Evolutionary conservation across 2,113 vertebrate genomes (phyloP).

Genomic region (Jacana jacana): DNA sequence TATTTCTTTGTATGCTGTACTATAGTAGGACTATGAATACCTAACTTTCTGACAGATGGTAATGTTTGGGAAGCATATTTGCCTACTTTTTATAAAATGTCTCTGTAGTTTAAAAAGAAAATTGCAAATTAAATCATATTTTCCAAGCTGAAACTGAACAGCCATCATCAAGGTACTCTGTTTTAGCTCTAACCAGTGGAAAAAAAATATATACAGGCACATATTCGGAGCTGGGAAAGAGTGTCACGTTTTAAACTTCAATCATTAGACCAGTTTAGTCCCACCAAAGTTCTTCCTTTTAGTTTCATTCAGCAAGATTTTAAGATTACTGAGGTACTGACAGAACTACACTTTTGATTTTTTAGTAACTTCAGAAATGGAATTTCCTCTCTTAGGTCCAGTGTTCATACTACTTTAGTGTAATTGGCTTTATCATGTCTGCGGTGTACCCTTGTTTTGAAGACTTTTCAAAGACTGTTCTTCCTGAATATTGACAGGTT

Average conservation of each 20-base stretch:
- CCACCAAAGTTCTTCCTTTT: neutral
- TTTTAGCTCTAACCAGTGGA: neutral
- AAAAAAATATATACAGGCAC: neutral
- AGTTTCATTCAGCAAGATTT: neutral
- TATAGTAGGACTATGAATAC: neutral
- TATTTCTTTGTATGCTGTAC: neutral
- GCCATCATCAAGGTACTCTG: neutral
- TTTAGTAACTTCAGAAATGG: neutral
- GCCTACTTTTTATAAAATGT: neutral
- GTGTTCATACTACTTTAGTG: neutral
- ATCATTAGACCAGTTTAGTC: neutral
- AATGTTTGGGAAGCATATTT: neutral
- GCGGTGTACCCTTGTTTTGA: neutral
- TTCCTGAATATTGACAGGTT: neutral
- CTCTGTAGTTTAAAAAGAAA: neutral
- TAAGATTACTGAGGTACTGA: neutral
- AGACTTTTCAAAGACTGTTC: neutral
- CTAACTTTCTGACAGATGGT: neutral
- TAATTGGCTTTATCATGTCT: neutral
- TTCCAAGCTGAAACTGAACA: neutral
- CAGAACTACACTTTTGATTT: neutral
- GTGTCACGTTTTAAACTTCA: neutral
- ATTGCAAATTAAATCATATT: neutral
- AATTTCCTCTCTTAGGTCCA: neutral
- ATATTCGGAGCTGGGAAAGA: neutral